Base-by-base conservation (phyloP, 2,797 vertebrate genomes). In the Telmatherina bonti region DNA sequence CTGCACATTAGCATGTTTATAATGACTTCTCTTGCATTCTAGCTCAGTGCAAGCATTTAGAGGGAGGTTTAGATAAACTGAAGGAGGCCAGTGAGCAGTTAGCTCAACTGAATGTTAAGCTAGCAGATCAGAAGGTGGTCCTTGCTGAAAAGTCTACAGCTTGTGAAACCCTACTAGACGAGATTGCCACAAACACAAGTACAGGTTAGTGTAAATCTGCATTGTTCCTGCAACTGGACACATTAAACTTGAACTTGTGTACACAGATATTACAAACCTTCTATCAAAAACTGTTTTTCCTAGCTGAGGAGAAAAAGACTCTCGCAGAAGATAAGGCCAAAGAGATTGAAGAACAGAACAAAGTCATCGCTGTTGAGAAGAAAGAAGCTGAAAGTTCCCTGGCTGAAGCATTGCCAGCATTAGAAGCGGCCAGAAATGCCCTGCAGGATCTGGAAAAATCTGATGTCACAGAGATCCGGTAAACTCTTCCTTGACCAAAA, bases 401-500 rank as follows among this genome's bases (percentile, higher is more conserved):
- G 69, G 94, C 95, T 0, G 97, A 98, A 70, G 97, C 97, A 83
- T 92, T 97, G 77, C 98, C 98, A 0, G 93, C 96, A 13, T 89
- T 99, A 76, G 96, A 96, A 78, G 96, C 96, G 0, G 97, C 98
- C 57, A 97, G 97, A 55, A 65, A 92, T 1, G 97, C 98, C 67
- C 91, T 99, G 45, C 96, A 97, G 91, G 95, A 96, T 83, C 94
- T 99, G 62, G 96, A 99, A 51, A 99, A 97, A 86, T 96, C 96
- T 0, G 98, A 99, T 10, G 97, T 99, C 87, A 98, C 97, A 0
- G 98, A 99, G 88, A 99, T 99, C 78, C 95, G 97, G 98, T 99
- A 83, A 79, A 16, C 38, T 47, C 12, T 33, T 5, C 10, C 26
- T 15, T 22, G 49, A n/a, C 27, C 41, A 29, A 56, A 43, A 62